Evolutionary conservation across 92 coral and sea anemone genomes (phyloP).

Genomic region (Porites evermanni): DNA sequence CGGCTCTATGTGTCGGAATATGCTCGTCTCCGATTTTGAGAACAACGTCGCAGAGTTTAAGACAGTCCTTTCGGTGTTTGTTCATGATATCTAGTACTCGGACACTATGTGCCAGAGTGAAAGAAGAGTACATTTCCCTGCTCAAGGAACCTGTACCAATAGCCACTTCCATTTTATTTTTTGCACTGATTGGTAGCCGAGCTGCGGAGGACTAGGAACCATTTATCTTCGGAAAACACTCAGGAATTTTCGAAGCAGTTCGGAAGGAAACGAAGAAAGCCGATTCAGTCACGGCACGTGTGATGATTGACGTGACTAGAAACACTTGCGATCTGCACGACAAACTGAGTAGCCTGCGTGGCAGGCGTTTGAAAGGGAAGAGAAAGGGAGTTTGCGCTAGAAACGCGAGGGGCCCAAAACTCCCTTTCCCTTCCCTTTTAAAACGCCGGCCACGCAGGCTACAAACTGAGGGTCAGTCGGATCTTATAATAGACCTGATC

Average conservation of each 20-base stretch:
- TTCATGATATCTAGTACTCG: conserved; percentile 88
- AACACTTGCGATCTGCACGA: too few relatives aligned
- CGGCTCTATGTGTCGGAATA: conserved; percentile 92
- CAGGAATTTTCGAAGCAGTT: too few relatives aligned
- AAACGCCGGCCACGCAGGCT: too few relatives aligned
- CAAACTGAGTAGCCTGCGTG: too few relatives aligned
- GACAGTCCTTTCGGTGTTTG: conserved; percentile 90
- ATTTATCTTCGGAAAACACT: background rate
- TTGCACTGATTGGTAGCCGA: background rate
- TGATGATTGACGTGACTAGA: too few relatives aligned
- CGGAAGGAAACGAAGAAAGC: background rate
- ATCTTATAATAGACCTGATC: too few relatives aligned
- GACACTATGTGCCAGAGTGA: conserved; percentile 76
- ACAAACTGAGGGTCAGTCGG: too few relatives aligned
- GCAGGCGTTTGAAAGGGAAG: too few relatives aligned
- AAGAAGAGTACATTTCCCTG: conserved; percentile 31
- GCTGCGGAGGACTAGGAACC: conserved; percentile 17
- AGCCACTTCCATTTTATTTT: conserved; percentile 11
- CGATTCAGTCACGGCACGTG: background rate
- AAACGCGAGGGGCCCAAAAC: too few relatives aligned
- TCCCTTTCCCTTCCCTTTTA: too few relatives aligned
- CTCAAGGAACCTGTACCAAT: background rate
- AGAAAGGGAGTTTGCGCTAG: too few relatives aligned
- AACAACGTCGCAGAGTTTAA: conserved; percentile 96
- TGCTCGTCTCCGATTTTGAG: conserved; percentile 91